phyloP scores from a whole-genome alignment of 2,888 invertebrate genomes.

The Kryphioiulus occultus region DNA sequence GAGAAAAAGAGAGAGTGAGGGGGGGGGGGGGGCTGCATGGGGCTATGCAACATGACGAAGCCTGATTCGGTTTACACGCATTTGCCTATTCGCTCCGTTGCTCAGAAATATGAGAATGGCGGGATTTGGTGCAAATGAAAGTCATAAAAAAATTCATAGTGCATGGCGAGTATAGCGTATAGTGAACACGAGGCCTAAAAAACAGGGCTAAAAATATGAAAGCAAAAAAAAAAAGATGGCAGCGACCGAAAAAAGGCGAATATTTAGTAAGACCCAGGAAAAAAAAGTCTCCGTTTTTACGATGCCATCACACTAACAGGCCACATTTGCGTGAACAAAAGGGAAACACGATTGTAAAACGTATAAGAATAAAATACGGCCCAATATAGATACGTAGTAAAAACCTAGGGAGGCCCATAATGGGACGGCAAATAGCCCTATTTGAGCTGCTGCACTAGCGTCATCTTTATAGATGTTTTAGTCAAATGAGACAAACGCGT shows the following conservation, averaged over 20 bases:
- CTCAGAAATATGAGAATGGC: not conserved
- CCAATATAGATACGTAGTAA: not conserved
- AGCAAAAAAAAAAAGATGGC: not conserved
- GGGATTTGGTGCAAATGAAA: constrained; percentile 5
- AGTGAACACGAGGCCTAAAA: too few relatives aligned
- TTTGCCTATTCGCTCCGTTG: not conserved
- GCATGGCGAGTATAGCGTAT: not conserved
- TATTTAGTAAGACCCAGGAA: not conserved
- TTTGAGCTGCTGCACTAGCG: not conserved
- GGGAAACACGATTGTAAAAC: not conserved
- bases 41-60: too few relatives aligned
- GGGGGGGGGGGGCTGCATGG: too few relatives aligned
- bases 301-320: not conserved
- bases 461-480: not conserved
- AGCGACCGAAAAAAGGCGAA: not conserved
- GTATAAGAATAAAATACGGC: not conserved
- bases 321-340: not conserved
- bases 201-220: not conserved
- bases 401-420: not conserved
- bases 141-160: not conserved
- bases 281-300: not conserved
- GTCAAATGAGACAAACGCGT: not conserved
- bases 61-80: not conserved
- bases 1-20: too few relatives aligned
- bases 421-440: not conserved